Percentiles rank a stretch among this genome's conserved stretches.
phyloP scores from a whole-genome alignment of 1,140 invertebrate genomes.

The Whitmania pigra region DNA sequence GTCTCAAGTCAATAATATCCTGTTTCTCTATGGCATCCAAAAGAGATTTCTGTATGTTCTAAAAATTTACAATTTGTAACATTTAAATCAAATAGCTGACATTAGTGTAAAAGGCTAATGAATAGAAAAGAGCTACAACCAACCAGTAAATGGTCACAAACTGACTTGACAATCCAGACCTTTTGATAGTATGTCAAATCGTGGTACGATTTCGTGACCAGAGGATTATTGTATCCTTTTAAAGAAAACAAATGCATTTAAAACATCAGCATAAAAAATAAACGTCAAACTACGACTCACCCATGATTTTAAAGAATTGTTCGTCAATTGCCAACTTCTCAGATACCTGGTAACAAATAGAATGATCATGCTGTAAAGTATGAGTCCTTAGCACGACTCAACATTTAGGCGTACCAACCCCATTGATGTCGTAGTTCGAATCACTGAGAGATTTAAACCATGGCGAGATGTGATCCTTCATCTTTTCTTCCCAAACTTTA shows the following conservation, averaged over 20 bases:
- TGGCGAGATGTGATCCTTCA: neutral
- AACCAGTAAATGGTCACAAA: constrained; percentile 45
- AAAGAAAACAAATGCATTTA: neutral
- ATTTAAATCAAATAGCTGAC: no score
- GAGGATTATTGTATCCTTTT: constrained; percentile 32
- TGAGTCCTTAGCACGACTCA: neutral
- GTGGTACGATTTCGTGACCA: constrained; percentile 47
- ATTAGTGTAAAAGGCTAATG: no score
- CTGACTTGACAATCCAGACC: constrained; percentile 50
- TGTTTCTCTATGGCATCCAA: constrained; percentile 41
- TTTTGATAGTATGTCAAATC: constrained; percentile 48
- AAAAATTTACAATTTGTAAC: constrained; percentile 21
- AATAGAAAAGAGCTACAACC: no score
- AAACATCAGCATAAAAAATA: neutral
- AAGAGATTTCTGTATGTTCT: constrained; percentile 43
- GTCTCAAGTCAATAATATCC: constrained; percentile 36
- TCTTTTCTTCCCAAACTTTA: neutral
- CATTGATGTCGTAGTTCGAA: neutral
- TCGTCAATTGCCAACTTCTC: constrained; percentile 9
- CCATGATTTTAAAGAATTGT: constrained; percentile 16
- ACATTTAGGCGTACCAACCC: neutral
- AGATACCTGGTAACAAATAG: neutral
- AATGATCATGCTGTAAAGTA: neutral
- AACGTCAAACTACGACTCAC: neutral
- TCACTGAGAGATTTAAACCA: neutral